Evolutionary conservation across 2,797 vertebrate species (phyloP), one percentile per base, ranked within the genome.

Genomic region (Sebastes iracundus): DNA sequence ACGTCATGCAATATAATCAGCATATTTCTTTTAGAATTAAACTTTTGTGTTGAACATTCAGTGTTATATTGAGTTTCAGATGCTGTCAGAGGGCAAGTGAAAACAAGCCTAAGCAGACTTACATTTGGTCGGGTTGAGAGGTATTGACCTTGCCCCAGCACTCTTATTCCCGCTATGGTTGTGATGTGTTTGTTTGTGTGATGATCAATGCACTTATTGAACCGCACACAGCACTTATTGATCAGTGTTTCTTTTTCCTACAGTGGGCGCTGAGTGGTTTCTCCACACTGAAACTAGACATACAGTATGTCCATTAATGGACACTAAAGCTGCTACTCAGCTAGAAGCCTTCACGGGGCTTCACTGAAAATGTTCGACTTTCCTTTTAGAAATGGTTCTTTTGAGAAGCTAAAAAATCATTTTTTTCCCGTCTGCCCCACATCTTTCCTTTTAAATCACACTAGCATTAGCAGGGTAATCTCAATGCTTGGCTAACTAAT

Each of bases 191-290:
- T 88, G 90, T 89, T 91, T 90, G 89, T 84, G 85, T 23, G 66
- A 79, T 90, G 89, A 94, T 95, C 94, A 90, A 93, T 93, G 89
- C 75, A 27, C 84, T 77, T 79, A 92, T 93, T 75, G 88, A 92
- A 84, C 89, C 56, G 2, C 86, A 79, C 79, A 59, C 84, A 82
- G 87, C 75, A 82, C 62, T 49, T 81, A 94, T 91, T 86, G 93
- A 94, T 92, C 87, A 72, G 80, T 70, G 87, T 86, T 93, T 83
- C 83, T 92, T 91, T 90, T 89, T 91, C 81, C 79, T 90, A 20
- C 75, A 82, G 81, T 78, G 60, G 72, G 65, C 7, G 16, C 87
- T 87, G 80, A 90, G 85, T 81, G 80, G 76, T 67, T 72, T 68
- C 71, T 80, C 65, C 32, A 38, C 70, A 8, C 62, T 77, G 73